Conservation (phyloP, 2,113 vertebrate genomes). For the Leuciscus idus region DNA sequence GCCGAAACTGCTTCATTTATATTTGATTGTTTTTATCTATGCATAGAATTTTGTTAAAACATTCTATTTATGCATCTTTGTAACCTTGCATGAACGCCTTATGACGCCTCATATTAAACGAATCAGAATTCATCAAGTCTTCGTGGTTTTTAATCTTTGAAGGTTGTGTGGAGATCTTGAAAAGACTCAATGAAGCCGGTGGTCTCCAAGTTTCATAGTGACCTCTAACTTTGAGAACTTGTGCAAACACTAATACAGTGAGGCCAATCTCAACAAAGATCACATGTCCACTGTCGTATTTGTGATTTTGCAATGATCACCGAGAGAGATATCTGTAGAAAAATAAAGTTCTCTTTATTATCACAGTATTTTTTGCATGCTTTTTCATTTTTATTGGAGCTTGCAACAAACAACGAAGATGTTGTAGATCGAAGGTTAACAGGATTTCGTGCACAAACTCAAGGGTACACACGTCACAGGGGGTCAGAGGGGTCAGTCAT, state of each 20-base stretch:
- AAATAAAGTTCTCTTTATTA: conserved; percentile 72
- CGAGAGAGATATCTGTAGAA: conserved; percentile 60
- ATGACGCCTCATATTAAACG: conserved; percentile 39
- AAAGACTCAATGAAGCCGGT: neutral
- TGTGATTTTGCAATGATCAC: conserved; percentile 54
- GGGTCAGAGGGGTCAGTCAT: conserved; percentile 61
- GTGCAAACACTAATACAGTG: conserved; percentile 41
- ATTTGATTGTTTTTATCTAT: neutral
- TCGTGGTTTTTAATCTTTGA: neutral
- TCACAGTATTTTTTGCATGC: conserved; percentile 46
- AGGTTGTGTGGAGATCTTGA: too few species aligned
- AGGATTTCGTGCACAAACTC: conserved; percentile 50
- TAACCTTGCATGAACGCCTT: conserved; percentile 28
- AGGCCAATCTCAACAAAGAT: neutral
- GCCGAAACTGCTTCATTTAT: neutral
- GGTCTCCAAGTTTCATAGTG: neutral
- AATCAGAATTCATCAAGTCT: conserved; percentile 11
- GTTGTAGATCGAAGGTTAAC: conserved; percentile 38
- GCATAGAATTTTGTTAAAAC: neutral
- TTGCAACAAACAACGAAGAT: conserved; percentile 28
- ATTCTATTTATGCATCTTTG: neutral
- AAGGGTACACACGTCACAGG: conserved; percentile 56
- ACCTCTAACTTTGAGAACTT: conserved; percentile 22
- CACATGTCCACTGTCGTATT: neutral
- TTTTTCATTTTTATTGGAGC: conserved; percentile 54